Percentiles rank a stretch among this genome's conserved stretches.
Evolutionary conservation across 2,797 vertebrate species (phyloP).

Genomic region (Gobio occitaniae): DNA sequence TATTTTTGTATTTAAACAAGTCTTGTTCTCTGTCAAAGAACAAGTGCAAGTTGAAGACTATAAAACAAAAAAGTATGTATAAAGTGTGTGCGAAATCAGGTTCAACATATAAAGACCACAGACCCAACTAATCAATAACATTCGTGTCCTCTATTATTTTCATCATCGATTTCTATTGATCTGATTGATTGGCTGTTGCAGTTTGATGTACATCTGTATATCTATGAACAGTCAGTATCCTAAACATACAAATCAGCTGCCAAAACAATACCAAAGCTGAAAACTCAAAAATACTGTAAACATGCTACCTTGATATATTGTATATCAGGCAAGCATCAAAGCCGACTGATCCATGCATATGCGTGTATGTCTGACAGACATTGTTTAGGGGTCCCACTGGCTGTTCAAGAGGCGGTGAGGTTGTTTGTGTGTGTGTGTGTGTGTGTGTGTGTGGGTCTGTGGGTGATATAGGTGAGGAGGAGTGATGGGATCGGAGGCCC

Average conservation of each 20-base stretch:
- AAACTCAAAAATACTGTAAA: background rate
- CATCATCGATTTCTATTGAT: background rate
- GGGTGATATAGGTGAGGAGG: constrained; percentile 44
- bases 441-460: constrained; percentile 15
- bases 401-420: background rate
- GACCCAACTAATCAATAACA: background rate
- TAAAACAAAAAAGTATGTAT: background rate
- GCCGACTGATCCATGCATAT: background rate
- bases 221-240: background rate
- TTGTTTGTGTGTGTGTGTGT: constrained; percentile 27
- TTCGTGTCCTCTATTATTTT: background rate
- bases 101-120: background rate
- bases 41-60: background rate
- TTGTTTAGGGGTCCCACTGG: constrained; percentile 18
- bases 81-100: background rate
- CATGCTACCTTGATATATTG: background rate
- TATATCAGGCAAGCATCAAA: background rate
- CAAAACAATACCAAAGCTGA: background rate
- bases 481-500: constrained; percentile 48
- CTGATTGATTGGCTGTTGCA: background rate
- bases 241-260: background rate
- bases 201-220: background rate
- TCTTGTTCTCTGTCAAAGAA: background rate
- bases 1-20: background rate
- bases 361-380: constrained; percentile 22